These are phyloP conservation scores for Cephalotes varians DNA, from an alignment of 2,888 invertebrate species.

Conservation along the genomic window DNA sequence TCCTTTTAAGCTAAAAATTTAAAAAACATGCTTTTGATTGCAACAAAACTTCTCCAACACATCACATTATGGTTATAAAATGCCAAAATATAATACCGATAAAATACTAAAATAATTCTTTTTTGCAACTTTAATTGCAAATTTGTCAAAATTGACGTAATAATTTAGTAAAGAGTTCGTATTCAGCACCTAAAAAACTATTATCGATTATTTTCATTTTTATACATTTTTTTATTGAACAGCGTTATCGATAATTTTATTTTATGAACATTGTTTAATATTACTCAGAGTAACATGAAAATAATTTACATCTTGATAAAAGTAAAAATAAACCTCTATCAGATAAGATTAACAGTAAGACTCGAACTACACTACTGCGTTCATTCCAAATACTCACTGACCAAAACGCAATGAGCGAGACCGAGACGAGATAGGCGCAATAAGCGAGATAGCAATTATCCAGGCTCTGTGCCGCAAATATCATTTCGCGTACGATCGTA, in stretches of 20 bases:
- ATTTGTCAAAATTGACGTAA: no score
- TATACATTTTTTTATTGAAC: background rate
- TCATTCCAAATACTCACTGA: slow-evolving; percentile 49
- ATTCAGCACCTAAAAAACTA: background rate
- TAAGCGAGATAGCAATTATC: slow-evolving; percentile 54
- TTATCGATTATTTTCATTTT: background rate
- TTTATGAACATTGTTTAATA: background rate
- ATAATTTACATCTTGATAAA: background rate
- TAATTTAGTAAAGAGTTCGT: no score
- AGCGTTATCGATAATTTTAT: background rate
- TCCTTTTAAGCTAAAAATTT: no score
- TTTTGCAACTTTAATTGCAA: no score
- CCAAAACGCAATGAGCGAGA: slow-evolving; percentile 51
- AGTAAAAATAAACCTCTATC: background rate
- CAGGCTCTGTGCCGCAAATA: slow-evolving; percentile 50
- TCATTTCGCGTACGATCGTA: slow-evolving; percentile 53
- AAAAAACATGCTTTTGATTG: no score
- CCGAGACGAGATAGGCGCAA: slow-evolving; percentile 50
- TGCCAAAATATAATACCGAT: no score
- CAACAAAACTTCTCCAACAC: no score
- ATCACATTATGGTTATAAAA: no score
- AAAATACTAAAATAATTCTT: no score
- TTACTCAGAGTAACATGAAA: background rate
- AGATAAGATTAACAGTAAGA: background rate
- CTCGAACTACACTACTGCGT: slow-evolving; percentile 31